Conservation (phyloP, 2,113 vertebrate genomes). For the Cyphomyrus plagiostoma region DNA sequence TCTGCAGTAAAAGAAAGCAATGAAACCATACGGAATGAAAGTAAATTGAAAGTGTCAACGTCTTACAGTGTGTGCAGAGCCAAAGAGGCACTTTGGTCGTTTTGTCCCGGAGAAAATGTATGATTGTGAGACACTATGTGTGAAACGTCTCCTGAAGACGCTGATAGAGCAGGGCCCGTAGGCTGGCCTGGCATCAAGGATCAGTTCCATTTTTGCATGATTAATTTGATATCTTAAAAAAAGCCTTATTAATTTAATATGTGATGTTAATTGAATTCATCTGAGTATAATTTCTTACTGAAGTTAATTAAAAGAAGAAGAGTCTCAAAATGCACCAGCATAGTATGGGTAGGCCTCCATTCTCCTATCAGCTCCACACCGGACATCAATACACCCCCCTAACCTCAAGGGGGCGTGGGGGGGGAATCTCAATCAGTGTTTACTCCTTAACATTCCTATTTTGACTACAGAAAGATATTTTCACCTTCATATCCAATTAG, state of each 20-base stretch:
- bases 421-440: not conserved
- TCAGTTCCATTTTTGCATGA: conserved; percentile 93
- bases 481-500: conserved; percentile 62
- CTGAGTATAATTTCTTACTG: conserved; percentile 69
- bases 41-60: not conserved
- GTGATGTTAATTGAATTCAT: conserved; percentile 86
- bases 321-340: conserved; percentile 54
- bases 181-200: conserved; percentile 81
- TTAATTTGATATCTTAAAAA: conserved; percentile 97
- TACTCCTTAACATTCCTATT: conserved; percentile 28
- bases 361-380: not conserved
- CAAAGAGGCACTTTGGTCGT: conserved; percentile 57
- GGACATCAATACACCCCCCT: not conserved
- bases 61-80: not conserved
- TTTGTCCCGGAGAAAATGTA: conserved; percentile 83
- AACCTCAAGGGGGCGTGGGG: not conserved
- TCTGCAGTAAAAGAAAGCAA: not conserved
- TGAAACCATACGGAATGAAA: conserved; percentile 2
- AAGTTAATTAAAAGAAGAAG: conserved; percentile 78
- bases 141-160: conserved; percentile 71
- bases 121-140: conserved; percentile 83
- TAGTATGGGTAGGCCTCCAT: conserved; percentile 16
- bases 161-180: conserved; percentile 52
- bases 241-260: conserved; percentile 95
- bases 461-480: conserved; percentile 29